Base-by-base conservation (phyloP, 2,888 invertebrate genomes). In the Zhengitettix transpicula region DNA sequence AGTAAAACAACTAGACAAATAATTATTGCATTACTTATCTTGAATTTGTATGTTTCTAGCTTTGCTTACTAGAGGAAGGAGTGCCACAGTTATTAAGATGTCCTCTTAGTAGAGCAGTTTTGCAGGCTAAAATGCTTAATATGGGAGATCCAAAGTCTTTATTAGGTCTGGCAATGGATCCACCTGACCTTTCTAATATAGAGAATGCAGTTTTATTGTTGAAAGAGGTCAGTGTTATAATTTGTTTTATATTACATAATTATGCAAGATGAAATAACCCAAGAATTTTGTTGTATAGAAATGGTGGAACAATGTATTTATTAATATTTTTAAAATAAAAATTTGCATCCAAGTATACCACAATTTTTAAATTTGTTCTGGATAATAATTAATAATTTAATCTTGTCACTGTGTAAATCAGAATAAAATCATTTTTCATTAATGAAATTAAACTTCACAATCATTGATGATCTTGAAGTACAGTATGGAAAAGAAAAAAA, bases 111-210 rank as follows among this genome's bases (percentile, higher is more conserved):
- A 80, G 81, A 53, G 73, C 91, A 53, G 84, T 96, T 14, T 76
- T 97, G 0, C 81, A 86, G 59, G 78, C 89, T 1, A 97, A 97
- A 72, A 71, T 85, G 68, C 71, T 97, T 56, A 82, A 91, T 55
- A 82, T 94, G 79, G 89, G 88, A 16, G 78, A 81, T 62, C 85
- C 89, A 0, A 88, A 89, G 42, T 82, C 86, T 42, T 79, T 96
- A 41, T 75, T 97, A 0, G 91, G 88, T 0, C 73, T 90, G 42
- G 89, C 94, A 1, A 77, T 97, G 72, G 85, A 90, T 67, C 92
- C 94, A 15, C 97, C 97, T 0, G 83, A 89, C 70, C 75, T 92
- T 47, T 78, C 79, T 28, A 89, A 90, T 69, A 87, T 97, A 65
- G 81, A 84, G 62, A 79, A 83, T 59, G 91, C 94, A 0, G 79